phyloP scores from a whole-genome alignment of 2,797 vertebrate species.

The Nyctibius grandis region DNA sequence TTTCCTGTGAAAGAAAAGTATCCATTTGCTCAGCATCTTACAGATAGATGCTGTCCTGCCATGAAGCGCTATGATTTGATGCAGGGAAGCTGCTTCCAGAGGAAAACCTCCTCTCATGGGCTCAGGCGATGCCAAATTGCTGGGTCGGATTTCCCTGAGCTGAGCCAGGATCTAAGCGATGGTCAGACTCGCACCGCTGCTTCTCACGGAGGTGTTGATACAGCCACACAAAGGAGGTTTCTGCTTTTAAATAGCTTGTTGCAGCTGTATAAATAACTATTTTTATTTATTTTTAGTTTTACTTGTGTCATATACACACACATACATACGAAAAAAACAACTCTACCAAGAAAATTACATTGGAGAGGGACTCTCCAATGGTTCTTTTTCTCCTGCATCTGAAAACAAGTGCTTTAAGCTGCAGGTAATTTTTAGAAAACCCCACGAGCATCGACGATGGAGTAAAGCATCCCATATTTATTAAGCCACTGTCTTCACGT shows the following conservation, averaged over 20 bases:
- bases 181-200: neutral
- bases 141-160: neutral
- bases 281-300: neutral
- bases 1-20: neutral
- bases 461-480: neutral
- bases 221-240: neutral
- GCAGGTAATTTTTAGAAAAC: neutral
- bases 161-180: neutral
- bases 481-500: neutral
- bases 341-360: neutral
- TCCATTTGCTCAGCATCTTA: neutral
- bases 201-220: neutral
- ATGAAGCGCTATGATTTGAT: neutral
- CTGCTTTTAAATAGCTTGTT: neutral
- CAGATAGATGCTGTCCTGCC: neutral
- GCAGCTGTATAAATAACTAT: neutral
- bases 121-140: neutral
- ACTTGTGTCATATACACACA: neutral
- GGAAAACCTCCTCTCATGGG: neutral
- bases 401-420: neutral
- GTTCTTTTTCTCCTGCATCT: neutral
- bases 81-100: neutral
- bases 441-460: neutral
- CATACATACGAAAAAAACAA: fast-evolving
- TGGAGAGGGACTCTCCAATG: neutral